Evolutionary conservation across 2,888 invertebrate species (phyloP).

Genomic region (Pollenia labialis): DNA sequence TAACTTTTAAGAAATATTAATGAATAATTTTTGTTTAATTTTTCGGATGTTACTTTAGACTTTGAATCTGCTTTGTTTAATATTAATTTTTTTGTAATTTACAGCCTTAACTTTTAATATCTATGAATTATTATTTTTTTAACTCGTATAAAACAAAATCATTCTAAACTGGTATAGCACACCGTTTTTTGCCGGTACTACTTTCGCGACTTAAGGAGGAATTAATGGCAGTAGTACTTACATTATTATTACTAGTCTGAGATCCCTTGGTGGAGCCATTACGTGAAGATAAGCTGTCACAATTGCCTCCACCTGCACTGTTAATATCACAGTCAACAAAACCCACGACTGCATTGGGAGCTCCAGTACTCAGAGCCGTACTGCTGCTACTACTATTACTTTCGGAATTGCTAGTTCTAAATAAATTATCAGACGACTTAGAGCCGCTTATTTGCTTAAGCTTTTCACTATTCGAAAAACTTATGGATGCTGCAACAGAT

Average conservation of each 20-base stretch:
- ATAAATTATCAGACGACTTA: slow-evolving; percentile 64
- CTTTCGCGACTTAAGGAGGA: slow-evolving; percentile 66
- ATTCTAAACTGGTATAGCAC: slow-evolving; percentile 81
- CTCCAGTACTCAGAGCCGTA: slow-evolving; percentile 44
- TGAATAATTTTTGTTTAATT: no score
- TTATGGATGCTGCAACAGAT: not conserved
- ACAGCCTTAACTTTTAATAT: no score
- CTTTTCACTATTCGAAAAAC: slow-evolving; percentile 23
- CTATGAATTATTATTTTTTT: no score
- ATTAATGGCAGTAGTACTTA: slow-evolving; percentile 48
- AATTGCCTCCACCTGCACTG: not conserved
- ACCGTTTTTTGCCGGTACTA: slow-evolving; percentile 79
- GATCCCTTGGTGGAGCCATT: slow-evolving; percentile 67
- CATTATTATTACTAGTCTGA: slow-evolving; percentile 69
- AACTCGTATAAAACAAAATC: no score
- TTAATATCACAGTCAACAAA: slow-evolving; percentile 52
- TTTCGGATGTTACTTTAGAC: no score
- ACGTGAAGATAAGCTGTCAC: slow-evolving; percentile 43
- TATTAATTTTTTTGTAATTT: not conserved
- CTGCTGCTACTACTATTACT: slow-evolving; percentile 49
- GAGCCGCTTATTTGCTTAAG: slow-evolving; percentile 40
- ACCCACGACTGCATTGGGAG: slow-evolving; percentile 25
- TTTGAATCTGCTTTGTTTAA: slow-evolving; percentile 11
- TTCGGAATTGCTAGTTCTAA: slow-evolving; percentile 17
- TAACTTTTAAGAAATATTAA: no score